phyloP scores from a whole-genome alignment of 2,113 vertebrate genomes.

The Hoplias malabaricus region DNA sequence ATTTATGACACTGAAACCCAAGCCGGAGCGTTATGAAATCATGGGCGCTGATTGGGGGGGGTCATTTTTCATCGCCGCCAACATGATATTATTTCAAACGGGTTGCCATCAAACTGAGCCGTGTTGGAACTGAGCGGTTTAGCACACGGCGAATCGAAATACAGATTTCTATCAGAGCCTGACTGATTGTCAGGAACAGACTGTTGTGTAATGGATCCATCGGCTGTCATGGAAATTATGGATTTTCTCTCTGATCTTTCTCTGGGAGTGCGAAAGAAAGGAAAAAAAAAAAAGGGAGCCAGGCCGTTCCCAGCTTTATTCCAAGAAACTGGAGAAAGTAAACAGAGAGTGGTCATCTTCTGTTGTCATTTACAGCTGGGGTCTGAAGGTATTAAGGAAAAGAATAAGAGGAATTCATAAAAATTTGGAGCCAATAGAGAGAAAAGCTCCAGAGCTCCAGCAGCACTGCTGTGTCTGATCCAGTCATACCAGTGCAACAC shows the following conservation, averaged over 20 bases:
- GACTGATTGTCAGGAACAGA: slow-evolving; percentile 71
- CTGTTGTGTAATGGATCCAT: slow-evolving; percentile 77
- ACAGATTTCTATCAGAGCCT: slow-evolving; percentile 73
- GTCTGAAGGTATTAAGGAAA: too few relatives aligned
- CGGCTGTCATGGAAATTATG: slow-evolving; percentile 70
- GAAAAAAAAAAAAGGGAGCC: slow-evolving; percentile 37
- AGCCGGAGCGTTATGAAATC: slow-evolving; percentile 72
- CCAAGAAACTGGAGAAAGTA: slow-evolving; percentile 1
- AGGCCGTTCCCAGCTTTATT: slow-evolving; percentile 21
- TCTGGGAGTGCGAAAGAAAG: too few relatives aligned
- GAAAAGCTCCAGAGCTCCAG: too few relatives aligned
- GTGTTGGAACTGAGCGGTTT: slow-evolving; percentile 73
- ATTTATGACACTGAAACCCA: slow-evolving; percentile 79
- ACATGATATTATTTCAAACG: slow-evolving; percentile 75
- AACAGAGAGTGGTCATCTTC: too few relatives aligned
- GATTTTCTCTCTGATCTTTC: slow-evolving; percentile 64
- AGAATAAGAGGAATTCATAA: background rate
- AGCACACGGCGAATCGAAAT: slow-evolving; percentile 76
- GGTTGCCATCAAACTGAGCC: slow-evolving; percentile 67
- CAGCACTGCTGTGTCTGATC: too few relatives aligned
- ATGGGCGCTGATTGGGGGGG: slow-evolving; percentile 67
- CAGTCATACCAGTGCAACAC: too few relatives aligned
- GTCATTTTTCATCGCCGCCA: slow-evolving; percentile 50
- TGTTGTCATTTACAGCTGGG: too few relatives aligned
- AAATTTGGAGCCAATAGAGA: background rate